phyloP scores from a whole-genome alignment of 2,113 vertebrate genomes.

The Cebus imitator region DNA sequence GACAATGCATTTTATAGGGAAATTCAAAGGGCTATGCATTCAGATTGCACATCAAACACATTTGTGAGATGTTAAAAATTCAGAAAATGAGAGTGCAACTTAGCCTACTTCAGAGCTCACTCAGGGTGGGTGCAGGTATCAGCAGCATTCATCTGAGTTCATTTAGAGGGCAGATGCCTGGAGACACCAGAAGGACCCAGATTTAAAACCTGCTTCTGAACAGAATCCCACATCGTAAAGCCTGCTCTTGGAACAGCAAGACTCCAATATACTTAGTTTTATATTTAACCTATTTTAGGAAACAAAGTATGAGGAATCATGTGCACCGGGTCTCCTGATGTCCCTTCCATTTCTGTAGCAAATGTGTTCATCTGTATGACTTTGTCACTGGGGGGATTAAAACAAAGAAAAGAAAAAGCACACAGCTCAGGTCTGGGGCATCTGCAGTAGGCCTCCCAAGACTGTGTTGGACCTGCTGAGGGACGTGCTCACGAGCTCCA shows the following conservation, averaged over 20 bases:
- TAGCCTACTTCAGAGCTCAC: accelerated
- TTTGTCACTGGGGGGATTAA: neutral
- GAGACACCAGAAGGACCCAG: neutral
- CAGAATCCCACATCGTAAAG: neutral
- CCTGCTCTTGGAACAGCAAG: neutral
- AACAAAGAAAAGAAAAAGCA: neutral
- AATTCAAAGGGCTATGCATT: accelerated
- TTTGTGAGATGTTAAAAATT: neutral
- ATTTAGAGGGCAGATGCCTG: neutral
- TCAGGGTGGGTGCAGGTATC: accelerated
- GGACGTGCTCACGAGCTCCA: accelerated
- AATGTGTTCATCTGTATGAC: neutral
- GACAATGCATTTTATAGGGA: neutral
- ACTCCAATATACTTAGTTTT: neutral
- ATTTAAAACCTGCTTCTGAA: neutral
- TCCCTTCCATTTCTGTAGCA: neutral
- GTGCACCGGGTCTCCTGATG: neutral
- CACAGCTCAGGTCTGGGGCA: accelerated
- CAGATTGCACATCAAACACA: neutral
- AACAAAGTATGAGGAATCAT: neutral
- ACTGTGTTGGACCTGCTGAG: accelerated
- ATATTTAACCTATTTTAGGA: neutral
- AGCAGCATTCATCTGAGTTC: neutral
- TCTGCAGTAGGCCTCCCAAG: accelerated
- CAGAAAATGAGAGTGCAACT: accelerated